Evolutionary conservation across 2,888 invertebrate genomes (phyloP).

Genomic region (Mythimna lalbum): DNA sequence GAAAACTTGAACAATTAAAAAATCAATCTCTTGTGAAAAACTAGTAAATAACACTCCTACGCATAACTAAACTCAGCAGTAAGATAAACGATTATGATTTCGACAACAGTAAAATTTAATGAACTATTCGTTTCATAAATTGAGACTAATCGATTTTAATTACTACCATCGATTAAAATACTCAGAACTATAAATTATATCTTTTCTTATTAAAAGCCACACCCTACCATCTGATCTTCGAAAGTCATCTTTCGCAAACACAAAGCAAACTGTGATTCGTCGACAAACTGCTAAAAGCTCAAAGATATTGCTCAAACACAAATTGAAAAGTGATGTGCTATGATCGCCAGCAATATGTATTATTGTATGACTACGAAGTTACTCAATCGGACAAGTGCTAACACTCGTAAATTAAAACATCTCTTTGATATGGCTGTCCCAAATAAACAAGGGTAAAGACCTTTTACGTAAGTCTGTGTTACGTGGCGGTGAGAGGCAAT

Average conservation of each 20-base stretch:
- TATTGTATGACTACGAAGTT: conserved; percentile 76
- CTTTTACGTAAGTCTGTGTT: conserved; percentile 87
- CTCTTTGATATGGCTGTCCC: conserved; percentile 84
- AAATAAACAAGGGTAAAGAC: conserved; percentile 90
- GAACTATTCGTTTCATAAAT: conserved; percentile 18
- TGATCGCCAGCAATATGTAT: conserved; percentile 61
- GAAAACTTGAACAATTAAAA: conserved; percentile 24
- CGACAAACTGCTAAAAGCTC: conserved; percentile 74
- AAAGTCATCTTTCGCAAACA: conserved; percentile 71
- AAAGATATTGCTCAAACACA: conserved; percentile 73
- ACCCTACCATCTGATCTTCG: conserved; percentile 37
- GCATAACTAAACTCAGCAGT: conserved; percentile 14
- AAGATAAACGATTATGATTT: conserved; percentile 42
- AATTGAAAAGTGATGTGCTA: conserved; percentile 77
- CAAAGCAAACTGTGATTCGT: conserved; percentile 66
- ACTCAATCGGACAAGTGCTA: conserved; percentile 81
- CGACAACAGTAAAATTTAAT: conserved; percentile 40
- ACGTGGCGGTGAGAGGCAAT: conserved; percentile 90
- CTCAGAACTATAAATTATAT: conserved; percentile 23
- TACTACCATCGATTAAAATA: conserved; percentile 30
- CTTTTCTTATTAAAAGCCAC: conserved; percentile 46
- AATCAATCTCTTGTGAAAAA: conserved; percentile 6
- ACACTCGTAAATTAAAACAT: conserved; percentile 86
- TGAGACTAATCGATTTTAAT: conserved; percentile 28
- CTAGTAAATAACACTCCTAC: conserved; percentile 36